phyloP scores from a whole-genome alignment of 2,113 vertebrate genomes.

The Fulica atra region DNA sequence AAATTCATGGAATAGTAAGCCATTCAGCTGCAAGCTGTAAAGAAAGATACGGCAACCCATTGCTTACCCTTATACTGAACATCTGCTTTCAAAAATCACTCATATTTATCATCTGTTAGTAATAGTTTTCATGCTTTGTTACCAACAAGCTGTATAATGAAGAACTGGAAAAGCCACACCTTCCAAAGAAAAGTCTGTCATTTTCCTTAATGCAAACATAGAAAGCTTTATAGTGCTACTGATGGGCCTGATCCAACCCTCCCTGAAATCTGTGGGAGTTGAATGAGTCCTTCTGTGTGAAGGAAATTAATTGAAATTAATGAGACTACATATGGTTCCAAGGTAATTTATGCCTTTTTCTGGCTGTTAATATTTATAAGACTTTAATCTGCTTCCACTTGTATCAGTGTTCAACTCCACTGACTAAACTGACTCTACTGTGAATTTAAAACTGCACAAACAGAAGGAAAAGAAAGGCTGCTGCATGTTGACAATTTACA shows the following conservation, averaged over 20 bases:
- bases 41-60: constrained; percentile 21
- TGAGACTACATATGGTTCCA: constrained; percentile 35
- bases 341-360: constrained; percentile 28
- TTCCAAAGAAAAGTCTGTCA: constrained; percentile 35
- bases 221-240: neutral
- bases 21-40: constrained; percentile 34
- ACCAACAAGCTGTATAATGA: constrained; percentile 37
- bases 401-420: neutral
- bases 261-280: constrained; percentile 29
- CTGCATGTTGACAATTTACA: neutral
- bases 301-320: constrained; percentile 60
- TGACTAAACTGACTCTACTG: neutral
- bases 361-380: constrained; percentile 36
- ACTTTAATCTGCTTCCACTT: constrained; percentile 44
- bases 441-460: neutral
- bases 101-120: constrained; percentile 32
- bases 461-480: neutral
- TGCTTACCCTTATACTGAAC: constrained; percentile 2
- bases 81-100: constrained; percentile 56
- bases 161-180: constrained; percentile 9
- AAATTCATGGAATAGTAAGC: constrained; percentile 3
- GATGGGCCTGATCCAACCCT: constrained; percentile 32
- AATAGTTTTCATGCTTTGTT: constrained; percentile 47
- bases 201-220: constrained; percentile 33
- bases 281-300: constrained; percentile 5